Conservation (phyloP, 37 sponge, comb jelly and placozoan species). For the Lycopodina hypogea region DNA sequence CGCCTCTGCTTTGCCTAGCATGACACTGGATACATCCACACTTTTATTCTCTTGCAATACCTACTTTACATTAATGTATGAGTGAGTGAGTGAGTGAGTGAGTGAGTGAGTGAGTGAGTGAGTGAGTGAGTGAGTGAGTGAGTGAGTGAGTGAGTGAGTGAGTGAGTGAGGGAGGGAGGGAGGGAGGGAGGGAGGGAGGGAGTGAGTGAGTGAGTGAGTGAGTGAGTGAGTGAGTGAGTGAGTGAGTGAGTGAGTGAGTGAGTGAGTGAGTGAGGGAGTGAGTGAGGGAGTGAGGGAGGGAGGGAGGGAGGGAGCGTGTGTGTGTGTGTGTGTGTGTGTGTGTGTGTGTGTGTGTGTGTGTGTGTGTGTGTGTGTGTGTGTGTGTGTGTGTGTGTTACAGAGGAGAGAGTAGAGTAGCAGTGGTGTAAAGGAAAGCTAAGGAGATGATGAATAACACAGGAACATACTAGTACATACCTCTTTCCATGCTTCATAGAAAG, state of each 20-base stretch:
- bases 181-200: slow-evolving; percentile 22
- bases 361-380: no score
- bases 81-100: background rate
- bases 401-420: no score
- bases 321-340: no score
- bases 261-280: background rate
- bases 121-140: no score
- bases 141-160: no score
- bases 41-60: slow-evolving; percentile 24
- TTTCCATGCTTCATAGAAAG: slow-evolving; percentile 52
- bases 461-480: slow-evolving; percentile 6
- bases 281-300: background rate
- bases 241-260: background rate
- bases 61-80: no score
- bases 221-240: slow-evolving; percentile 32
- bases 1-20: slow-evolving; percentile 26
- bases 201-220: slow-evolving; percentile 37
- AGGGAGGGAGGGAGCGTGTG: background rate
- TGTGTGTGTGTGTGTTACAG: no score
- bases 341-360: no score
- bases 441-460: background rate
- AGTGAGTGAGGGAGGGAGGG: background rate
- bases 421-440: no score
- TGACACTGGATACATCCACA: slow-evolving; percentile 19
- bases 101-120: no score